Evolutionary conservation across 2,888 invertebrate genomes (phyloP), one percentile per base, ranked within the genome.

Genomic region (Stenchaetothrips biformis): DNA sequence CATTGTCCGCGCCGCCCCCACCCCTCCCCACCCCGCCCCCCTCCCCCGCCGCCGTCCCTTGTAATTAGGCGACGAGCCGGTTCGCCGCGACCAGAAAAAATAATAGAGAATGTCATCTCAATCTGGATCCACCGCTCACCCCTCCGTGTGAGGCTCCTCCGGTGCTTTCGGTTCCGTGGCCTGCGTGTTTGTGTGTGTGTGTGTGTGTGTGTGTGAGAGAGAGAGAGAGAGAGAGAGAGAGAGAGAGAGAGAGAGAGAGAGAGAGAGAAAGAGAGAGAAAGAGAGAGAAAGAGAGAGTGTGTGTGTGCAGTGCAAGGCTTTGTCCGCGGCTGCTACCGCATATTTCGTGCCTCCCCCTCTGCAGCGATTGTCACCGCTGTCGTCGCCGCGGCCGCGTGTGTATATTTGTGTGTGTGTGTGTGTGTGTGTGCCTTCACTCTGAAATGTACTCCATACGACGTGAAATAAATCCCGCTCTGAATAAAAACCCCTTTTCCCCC

Each of bases 101-200:
- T 74, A 74, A 74, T 74, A 74, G 67, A 74, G 67, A 74, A 74
- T 74, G 67, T 74, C 67, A 74, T 74, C 67, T 74, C 67, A 74
- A 74, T 74, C 67, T 74, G 67, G 13, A 13, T 53, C 18, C 53
- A 13, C 53, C 53, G 6, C 53, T 18, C 53, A 16, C 53, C 53
- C 18, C 53, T 53, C 11, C 13, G 37, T 37, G 37, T 37, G 37
- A 37, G 37, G 37, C 37, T 37, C 37, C 37, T 37, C 37, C 37
- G 37, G 37, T 37, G 37, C 37, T 37, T 37, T 37, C 37, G 37
- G 37, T 37, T 37, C 37, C 37, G 37, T 37, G 4, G 37, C 37
- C 2, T 37, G 37, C 4, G 37, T 37, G 37, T 37, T 1, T 37
- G 37, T 37, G 37, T 37, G 37, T 37, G 37, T 37, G 37, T 37